Evolutionary conservation across 1,140 invertebrate species (phyloP).

Genomic region (Samia ricini): DNA sequence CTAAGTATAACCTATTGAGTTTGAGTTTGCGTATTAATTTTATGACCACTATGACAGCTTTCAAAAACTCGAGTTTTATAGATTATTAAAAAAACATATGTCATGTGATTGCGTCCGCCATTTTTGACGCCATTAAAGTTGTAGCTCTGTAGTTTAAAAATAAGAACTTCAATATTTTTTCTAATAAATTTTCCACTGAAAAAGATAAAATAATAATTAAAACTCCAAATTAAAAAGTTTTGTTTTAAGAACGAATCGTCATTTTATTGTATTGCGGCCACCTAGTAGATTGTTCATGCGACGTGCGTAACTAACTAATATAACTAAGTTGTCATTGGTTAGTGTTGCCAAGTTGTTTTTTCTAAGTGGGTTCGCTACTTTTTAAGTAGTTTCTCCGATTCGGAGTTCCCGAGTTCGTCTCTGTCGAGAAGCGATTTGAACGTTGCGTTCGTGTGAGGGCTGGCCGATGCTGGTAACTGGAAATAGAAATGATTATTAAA

Average conservation of each 20-base stretch:
- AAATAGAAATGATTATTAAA: slow-evolving; percentile 21
- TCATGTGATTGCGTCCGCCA: too few species aligned
- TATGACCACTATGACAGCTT: too few species aligned
- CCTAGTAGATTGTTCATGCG: neutral
- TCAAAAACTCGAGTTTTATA: too few species aligned
- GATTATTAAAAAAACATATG: too few species aligned
- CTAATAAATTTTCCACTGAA: too few species aligned
- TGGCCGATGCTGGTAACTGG: slow-evolving; percentile 46
- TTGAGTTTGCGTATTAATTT: too few species aligned
- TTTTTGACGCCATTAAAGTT: too few species aligned
- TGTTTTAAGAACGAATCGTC: too few species aligned
- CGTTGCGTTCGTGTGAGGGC: slow-evolving; percentile 42
- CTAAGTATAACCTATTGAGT: too few species aligned
- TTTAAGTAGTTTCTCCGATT: slow-evolving; percentile 56
- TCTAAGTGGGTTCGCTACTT: slow-evolving; percentile 26
- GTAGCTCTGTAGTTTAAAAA: too few species aligned
- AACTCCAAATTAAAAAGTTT: neutral
- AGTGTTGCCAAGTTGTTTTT: slow-evolving; percentile 19
- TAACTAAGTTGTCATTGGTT: neutral
- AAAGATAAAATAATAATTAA: too few species aligned
- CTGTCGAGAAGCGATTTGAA: slow-evolving; percentile 42
- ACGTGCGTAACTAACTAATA: neutral
- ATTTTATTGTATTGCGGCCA: neutral
- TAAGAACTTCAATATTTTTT: too few species aligned
- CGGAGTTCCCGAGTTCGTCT: slow-evolving; percentile 27